phyloP scores from a whole-genome alignment of 2,113 vertebrate genomes.

The Myotis davidii region DNA sequence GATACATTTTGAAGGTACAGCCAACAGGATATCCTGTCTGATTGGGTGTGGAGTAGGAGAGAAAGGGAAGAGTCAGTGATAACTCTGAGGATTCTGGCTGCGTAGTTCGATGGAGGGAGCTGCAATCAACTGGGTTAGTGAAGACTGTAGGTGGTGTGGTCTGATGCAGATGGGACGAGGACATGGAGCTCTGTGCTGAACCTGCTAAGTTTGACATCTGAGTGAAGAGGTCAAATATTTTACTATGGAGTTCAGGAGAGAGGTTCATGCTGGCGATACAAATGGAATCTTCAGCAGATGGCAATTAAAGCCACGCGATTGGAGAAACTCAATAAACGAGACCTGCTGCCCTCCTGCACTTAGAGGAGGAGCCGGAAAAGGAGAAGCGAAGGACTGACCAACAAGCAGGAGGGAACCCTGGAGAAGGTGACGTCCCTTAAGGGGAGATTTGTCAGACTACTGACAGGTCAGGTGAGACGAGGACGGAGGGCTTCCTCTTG shows the following conservation, averaged over 20 bases:
- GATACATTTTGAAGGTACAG: background rate
- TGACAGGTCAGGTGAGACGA: background rate
- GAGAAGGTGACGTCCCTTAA: background rate
- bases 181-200: background rate
- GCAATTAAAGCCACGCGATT: background rate
- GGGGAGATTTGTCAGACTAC: background rate
- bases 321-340: background rate
- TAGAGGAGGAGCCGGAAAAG: background rate
- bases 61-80: background rate
- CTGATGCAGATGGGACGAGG: background rate
- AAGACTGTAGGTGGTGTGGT: background rate
- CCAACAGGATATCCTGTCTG: background rate
- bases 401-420: background rate
- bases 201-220: background rate
- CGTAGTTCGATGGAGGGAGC: background rate
- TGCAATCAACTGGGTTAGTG: background rate
- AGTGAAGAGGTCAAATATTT: background rate
- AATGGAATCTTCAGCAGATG: background rate
- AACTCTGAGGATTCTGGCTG: background rate
- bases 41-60: rapidly evolving
- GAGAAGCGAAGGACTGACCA: background rate
- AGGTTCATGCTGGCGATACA: background rate
- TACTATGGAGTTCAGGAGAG: background rate
- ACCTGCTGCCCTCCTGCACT: too few species aligned
- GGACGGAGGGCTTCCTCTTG: background rate